phyloP scores from a whole-genome alignment of 2,888 invertebrate genomes.

The Thysanoteuthis rhombus region DNA sequence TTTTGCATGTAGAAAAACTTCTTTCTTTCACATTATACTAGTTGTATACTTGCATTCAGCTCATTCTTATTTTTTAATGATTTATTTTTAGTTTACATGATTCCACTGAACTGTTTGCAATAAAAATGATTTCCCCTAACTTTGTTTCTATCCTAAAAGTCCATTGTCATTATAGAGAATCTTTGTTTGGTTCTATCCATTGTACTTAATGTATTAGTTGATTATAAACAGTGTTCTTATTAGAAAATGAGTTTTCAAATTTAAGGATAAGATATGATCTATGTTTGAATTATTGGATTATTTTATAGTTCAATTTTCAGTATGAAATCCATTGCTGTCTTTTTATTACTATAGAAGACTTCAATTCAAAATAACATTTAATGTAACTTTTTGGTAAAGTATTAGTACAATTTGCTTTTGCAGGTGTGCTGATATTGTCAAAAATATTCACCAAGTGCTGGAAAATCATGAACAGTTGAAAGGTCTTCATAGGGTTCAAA shows the following conservation, averaged over 20 bases:
- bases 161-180: no score
- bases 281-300: neutral
- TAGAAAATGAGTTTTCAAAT: neutral
- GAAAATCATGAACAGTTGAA: neutral
- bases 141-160: no score
- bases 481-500: slow-evolving; percentile 22
- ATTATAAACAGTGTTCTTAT: no score
- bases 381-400: neutral
- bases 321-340: neutral
- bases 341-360: neutral
- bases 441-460: slow-evolving; percentile 13
- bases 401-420: neutral
- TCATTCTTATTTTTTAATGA: neutral
- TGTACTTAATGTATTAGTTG: no score
- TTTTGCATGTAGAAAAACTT: neutral
- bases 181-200: no score
- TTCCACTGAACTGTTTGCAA: neutral
- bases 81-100: neutral
- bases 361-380: neutral
- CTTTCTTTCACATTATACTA: neutral
- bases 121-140: no score
- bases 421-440: slow-evolving; percentile 20
- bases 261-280: neutral
- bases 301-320: neutral
- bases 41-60: no score